Base-by-base conservation (phyloP, 2,113 vertebrate species). In the Ranitomeya imitator region DNA sequence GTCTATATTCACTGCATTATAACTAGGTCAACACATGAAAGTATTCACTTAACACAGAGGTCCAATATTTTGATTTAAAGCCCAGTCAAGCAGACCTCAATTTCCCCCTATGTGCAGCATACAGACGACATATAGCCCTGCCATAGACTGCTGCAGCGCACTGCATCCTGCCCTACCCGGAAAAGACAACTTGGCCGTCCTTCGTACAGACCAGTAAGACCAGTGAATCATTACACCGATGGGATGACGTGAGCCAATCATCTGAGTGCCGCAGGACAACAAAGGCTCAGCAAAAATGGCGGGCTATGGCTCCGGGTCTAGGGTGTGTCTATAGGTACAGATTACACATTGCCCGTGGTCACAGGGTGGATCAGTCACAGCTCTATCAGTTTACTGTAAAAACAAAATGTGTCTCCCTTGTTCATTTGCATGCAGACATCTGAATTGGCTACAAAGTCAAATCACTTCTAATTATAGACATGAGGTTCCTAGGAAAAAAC, bases 271-370 rank as follows among this genome's bases (percentile, higher is more conserved):
- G 55, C 7, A 79, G 67, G 71, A 45, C 51, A 71, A 80, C 77
- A 87, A 87, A 87, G 86, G 63, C 65, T 79, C 61, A 57, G 73
- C 14, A 14, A 23, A 21, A 31, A 57, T 26, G n/a, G 52, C 16
- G 26, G 63, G 54, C 18, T 54, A 59, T 61, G 59, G 31, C 8
- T 63, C 80, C 37, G 80, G 69, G 80, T 77, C 79, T 76, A 67
- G 80, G 87, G 87, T 88, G 87, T 88, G 87, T 83, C 79, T 77
- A 54, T 21, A 88, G 79, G 54, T 83, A 77, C 69, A 88, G 71
- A 88, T 83, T 83, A 83, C 80, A 83, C 26, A 63, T 51, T 65
- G 87, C 87, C 87, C 59, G 16, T 76, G 81, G 87, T 77, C 80
- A 83, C 21, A 52, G 45, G 71, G 71, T 14, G 26, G 37, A 74